Conservation (phyloP, 2,113 vertebrate genomes). For the Calonectris borealis region DNA sequence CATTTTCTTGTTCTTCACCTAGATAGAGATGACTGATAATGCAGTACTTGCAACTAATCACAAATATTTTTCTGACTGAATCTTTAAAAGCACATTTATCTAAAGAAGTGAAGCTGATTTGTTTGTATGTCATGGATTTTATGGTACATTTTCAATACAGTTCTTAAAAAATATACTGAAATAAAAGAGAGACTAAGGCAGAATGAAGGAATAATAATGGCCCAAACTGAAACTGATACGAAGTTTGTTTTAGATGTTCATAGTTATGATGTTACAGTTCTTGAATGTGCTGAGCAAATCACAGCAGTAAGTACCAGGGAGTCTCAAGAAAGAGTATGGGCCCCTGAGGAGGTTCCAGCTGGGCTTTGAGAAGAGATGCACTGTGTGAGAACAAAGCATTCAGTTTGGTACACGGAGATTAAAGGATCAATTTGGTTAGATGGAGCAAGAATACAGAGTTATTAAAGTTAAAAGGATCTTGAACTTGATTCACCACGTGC, state of each 20-base stretch:
- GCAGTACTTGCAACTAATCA: not conserved
- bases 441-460: not conserved
- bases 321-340: not conserved
- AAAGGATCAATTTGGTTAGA: not conserved
- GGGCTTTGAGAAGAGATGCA: not conserved
- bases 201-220: not conserved
- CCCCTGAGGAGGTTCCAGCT: not conserved
- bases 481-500: not conserved
- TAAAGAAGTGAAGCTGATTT: not conserved
- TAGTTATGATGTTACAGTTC: not conserved
- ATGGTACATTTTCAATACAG: not conserved
- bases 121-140: not conserved
- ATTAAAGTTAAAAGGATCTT: not conserved
- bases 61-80: not conserved
- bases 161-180: not conserved
- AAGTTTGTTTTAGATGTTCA: not conserved
- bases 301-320: not conserved
- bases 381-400: slow-evolving; percentile 4
- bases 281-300: not conserved
- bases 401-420: not conserved
- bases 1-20: not conserved
- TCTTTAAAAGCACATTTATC: not conserved
- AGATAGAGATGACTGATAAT: not conserved
- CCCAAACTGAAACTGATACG: not conserved
- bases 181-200: not conserved